Conservation (phyloP, 2,797 vertebrate genomes). For the Darevskia mixta region DNA sequence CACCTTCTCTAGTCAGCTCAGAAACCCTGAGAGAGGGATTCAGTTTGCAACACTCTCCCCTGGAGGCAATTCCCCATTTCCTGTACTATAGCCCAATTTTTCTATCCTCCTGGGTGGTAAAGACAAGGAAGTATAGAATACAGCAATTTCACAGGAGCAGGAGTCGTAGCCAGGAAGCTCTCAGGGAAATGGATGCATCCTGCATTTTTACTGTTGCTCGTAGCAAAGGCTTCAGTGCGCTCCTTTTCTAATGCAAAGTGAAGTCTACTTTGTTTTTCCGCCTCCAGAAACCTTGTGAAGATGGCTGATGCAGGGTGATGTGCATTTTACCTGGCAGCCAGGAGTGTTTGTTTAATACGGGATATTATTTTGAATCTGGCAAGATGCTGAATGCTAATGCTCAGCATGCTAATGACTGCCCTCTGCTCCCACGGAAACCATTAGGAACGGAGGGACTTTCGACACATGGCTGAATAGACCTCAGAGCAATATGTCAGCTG, state of each 20-base stretch:
- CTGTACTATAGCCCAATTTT: conserved; percentile 23
- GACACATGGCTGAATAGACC: conserved; percentile 23
- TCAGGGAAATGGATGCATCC: conserved; percentile 65
- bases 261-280: conserved; percentile 71
- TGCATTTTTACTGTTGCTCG: conserved; percentile 65
- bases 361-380: conserved; percentile 52
- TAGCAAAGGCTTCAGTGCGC: conserved; percentile 58
- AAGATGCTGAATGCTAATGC: conserved; percentile 52
- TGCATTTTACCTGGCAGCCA: conserved; percentile 76
- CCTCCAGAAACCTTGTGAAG: conserved; percentile 70
- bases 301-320: conserved; percentile 66
- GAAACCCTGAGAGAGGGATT: conserved; percentile 30
- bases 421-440: conserved; percentile 27
- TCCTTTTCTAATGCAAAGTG: conserved; percentile 67
- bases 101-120: conserved; percentile 37
- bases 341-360: conserved; percentile 63
- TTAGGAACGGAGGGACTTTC: conserved; percentile 32
- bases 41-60: neutral
- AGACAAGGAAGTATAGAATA: conserved; percentile 31
- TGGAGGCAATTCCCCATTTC: neutral
- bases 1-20: neutral
- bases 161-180: conserved; percentile 60
- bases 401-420: conserved; percentile 35
- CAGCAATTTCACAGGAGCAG: conserved; percentile 56
- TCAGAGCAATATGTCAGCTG: conserved; percentile 54